These are phyloP conservation scores for Bugulina stolonifera DNA, from an alignment of 2,888 invertebrate genomes.

Conservation along the genomic window DNA sequence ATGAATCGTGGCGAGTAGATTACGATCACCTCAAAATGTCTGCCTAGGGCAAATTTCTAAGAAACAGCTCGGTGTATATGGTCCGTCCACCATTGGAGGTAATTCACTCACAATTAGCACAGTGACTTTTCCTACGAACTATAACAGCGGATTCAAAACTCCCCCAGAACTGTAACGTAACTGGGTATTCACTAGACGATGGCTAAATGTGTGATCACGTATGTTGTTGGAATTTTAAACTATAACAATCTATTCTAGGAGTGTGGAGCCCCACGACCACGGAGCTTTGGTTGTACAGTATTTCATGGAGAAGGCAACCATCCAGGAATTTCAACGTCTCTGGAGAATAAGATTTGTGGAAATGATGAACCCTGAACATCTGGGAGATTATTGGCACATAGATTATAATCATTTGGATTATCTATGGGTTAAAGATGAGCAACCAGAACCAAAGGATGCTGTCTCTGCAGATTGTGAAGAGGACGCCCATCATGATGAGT, in stretches of 20 bases:
- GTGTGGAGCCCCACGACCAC: not conserved
- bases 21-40: constrained; percentile 35
- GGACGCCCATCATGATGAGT: too few species aligned
- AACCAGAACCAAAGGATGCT: too few species aligned
- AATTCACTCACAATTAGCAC: too few species aligned
- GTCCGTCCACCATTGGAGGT: too few species aligned
- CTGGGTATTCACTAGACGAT: too few species aligned
- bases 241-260: not conserved
- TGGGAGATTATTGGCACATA: constrained; percentile 72
- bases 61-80: too few species aligned
- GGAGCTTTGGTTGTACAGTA: not conserved
- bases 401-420: constrained; percentile 47
- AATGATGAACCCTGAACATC: constrained; percentile 65
- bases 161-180: too few species aligned
- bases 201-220: too few species aligned
- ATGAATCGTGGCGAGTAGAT: constrained; percentile 69
- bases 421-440: constrained; percentile 14
- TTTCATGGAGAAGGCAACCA: not conserved
- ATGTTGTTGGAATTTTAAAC: too few species aligned
- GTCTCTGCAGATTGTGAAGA: too few species aligned
- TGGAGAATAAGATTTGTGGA: constrained; percentile 73
- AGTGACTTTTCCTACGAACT: too few species aligned
- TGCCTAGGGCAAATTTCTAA: not conserved
- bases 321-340: constrained; percentile 59
- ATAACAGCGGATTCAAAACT: too few species aligned